phyloP scores from a whole-genome alignment of 1,140 invertebrate genomes.

The Aleiodes sp. region DNA sequence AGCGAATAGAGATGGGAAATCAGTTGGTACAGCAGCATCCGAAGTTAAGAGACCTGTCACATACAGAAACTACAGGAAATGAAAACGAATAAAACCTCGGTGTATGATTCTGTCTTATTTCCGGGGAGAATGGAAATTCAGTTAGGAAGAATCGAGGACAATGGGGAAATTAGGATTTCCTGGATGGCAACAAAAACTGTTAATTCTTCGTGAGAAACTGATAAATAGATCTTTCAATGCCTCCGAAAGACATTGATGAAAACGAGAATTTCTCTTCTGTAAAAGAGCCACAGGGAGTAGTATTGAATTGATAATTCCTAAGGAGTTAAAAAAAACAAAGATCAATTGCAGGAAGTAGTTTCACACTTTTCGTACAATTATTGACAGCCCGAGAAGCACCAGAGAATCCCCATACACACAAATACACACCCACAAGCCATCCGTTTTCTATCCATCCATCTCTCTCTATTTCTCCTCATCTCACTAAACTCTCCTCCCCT shows the following conservation, averaged over 20 bases:
- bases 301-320: too few species aligned
- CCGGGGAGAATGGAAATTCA: not conserved
- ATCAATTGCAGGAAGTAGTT: too few species aligned
- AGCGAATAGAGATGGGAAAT: not conserved
- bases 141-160: not conserved
- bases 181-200: not conserved
- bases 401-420: not conserved
- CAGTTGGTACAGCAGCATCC: not conserved
- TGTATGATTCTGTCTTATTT: not conserved
- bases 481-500: constrained; percentile 32
- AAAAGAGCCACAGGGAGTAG: too few species aligned
- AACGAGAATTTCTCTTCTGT: too few species aligned
- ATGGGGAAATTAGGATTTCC: not conserved
- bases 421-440: too few species aligned
- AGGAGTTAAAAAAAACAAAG: too few species aligned
- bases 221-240: not conserved
- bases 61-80: not conserved
- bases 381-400: not conserved
- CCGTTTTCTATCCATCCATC: not conserved
- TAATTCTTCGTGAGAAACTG: not conserved
- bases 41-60: not conserved
- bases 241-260: too few species aligned
- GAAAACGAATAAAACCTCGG: constrained; percentile 2
- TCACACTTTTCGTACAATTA: not conserved
- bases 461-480: constrained; percentile 31